A percentile compares a stretch with the other conserved stretches of the same genome.
Conservation (phyloP, 2,113 vertebrate genomes). For the Toxotes jaculatrix region DNA sequence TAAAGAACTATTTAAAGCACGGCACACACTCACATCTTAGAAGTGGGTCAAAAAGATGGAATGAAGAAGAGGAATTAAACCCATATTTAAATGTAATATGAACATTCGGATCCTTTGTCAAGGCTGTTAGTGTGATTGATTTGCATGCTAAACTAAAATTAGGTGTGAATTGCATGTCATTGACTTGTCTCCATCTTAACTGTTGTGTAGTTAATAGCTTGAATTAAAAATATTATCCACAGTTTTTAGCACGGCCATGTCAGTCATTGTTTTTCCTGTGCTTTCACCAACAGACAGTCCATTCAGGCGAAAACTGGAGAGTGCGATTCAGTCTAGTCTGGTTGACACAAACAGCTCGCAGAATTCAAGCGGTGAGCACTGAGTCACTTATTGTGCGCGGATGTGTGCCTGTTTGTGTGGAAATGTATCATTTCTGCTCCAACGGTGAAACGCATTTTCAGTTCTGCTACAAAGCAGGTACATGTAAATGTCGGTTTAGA, state of each 20-base stretch:
- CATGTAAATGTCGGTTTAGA: slow-evolving; percentile 32
- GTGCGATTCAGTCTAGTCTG: slow-evolving; percentile 91
- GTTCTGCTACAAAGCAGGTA: slow-evolving; percentile 12
- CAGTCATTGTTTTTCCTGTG: slow-evolving; percentile 51
- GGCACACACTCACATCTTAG: slow-evolving; percentile 58
- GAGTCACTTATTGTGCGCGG: slow-evolving; percentile 26
- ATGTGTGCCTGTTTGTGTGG: slow-evolving; percentile 24
- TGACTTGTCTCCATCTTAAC: slow-evolving; percentile 48
- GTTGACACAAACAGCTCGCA: slow-evolving; percentile 97
- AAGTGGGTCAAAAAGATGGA: slow-evolving; percentile 83
- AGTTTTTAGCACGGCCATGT: slow-evolving; percentile 29
- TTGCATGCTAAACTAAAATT: slow-evolving; percentile 55
- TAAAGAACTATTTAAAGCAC: slow-evolving; percentile 83
- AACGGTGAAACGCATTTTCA: slow-evolving; percentile 46
- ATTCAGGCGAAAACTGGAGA: slow-evolving; percentile 93
- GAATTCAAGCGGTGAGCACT: slow-evolving; percentile 94
- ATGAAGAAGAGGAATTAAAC: slow-evolving; percentile 71
- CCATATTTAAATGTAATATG: slow-evolving; percentile 68
- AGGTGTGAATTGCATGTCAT: slow-evolving; percentile 44
- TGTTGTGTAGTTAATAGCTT: slow-evolving; percentile 26
- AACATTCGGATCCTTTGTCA: slow-evolving; percentile 63
- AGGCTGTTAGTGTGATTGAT: slow-evolving; percentile 59
- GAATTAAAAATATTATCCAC: slow-evolving; percentile 36
- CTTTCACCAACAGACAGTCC: slow-evolving; percentile 88
- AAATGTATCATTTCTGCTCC: slow-evolving; percentile 52